Base-by-base conservation (phyloP, 2,113 vertebrate genomes). In the Lanius ludovicianus region DNA sequence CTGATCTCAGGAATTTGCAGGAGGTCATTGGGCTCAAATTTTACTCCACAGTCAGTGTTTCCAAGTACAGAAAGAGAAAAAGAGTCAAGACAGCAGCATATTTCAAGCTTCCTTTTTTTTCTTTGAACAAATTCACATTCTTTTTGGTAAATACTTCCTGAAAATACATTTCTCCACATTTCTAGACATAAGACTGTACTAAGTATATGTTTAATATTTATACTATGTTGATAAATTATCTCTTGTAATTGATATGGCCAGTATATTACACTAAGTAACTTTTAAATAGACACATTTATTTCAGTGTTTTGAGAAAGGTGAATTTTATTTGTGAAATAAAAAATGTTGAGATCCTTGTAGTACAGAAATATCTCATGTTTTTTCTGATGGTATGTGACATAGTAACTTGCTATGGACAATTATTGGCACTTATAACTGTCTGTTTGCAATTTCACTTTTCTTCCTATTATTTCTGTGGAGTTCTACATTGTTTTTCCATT, bases 371-470 rank as follows among this genome's bases (percentile, higher is more conserved):
- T 12, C 0, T 44, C 8, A 3, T 13, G 5, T 22, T 24, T 60
- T n/a, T 55, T 24, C 41, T 65, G 14, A 20, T 47, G 16, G 2
- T 16, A 15, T n/a, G 4, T 12, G 80, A 37, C 17, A 13, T 14
- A 60, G 1, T 10, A 7, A 42, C 33, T 78, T 0, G 0, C 46
- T 85, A 47, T 17, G 6, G 13, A 71, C 2, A 7, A 21, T 30
- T 73, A 35, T 8, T n/a, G 35, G 6, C 16, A 52, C 21, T 50
- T 78, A 41, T 3, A 81, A 71, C 7, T 19, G 10, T 30, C 53
- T 78, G 13, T 22, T 18, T 56, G 11, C 6, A 87, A 67, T 71
- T 35, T 19, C 7, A 21, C 2, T 10, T 65, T 63, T 37, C 35
- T 57, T 3, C 15, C 20, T 76, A 24, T 13, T 64, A 21, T 21